Evolutionary conservation across 2,113 vertebrate genomes (phyloP).

Genomic region (Hippocampus mohnikei): DNA sequence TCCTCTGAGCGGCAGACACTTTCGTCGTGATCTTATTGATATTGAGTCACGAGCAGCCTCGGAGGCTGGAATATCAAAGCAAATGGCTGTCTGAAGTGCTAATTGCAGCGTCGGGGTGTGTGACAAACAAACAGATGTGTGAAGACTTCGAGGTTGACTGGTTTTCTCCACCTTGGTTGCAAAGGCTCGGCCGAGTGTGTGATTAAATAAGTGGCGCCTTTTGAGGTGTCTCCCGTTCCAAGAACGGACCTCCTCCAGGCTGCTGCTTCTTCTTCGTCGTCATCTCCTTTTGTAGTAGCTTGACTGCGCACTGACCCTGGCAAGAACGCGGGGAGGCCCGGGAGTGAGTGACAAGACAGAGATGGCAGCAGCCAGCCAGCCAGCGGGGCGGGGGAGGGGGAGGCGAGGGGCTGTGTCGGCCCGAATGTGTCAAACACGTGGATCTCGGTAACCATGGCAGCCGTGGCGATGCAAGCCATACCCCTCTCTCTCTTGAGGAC

Average conservation of each 20-base stretch:
- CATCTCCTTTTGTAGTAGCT: slow-evolving; percentile 52
- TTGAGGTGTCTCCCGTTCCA: slow-evolving; percentile 55
- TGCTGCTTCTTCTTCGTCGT: slow-evolving; percentile 40
- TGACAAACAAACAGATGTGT: neutral
- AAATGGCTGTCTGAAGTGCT: slow-evolving; percentile 33
- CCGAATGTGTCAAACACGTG: slow-evolving; percentile 70
- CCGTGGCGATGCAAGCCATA: slow-evolving; percentile 45
- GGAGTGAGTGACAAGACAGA: slow-evolving; percentile 18
- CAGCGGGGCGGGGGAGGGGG: slow-evolving; percentile 6
- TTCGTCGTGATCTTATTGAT: neutral
- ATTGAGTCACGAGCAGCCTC: slow-evolving; percentile 26
- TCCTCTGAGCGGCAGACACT: neutral
- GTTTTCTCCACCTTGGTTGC: slow-evolving; percentile 12
- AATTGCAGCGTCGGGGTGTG: neutral
- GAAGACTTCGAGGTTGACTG: slow-evolving; percentile 17
- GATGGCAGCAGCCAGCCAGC: slow-evolving; percentile 15
- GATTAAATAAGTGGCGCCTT: slow-evolving; percentile 14
- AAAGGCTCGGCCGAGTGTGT: slow-evolving; percentile 6
- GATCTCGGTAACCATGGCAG: slow-evolving; percentile 71
- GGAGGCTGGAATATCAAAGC: slow-evolving; percentile 13
- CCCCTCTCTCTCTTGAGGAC: neutral
- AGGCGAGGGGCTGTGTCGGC: slow-evolving; percentile 19
- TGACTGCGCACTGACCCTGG: slow-evolving; percentile 69
- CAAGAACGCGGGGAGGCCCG: slow-evolving; percentile 41
- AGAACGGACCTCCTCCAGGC: slow-evolving; percentile 56